Evolutionary conservation across 2,888 invertebrate genomes (phyloP), one percentile per base, ranked within the genome.

Genomic region (Thumatha senex): DNA sequence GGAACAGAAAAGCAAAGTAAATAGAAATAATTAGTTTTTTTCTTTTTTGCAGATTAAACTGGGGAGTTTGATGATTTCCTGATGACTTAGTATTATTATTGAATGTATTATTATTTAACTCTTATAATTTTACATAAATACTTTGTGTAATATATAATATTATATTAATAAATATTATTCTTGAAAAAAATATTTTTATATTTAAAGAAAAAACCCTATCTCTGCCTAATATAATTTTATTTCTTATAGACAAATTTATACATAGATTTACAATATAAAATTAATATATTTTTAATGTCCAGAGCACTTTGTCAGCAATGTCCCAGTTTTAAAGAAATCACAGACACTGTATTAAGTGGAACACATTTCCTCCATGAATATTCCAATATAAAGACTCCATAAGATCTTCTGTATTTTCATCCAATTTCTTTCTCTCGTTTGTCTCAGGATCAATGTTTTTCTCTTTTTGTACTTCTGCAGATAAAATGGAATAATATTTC

Each of bases 331-430:
- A 24, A 64, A 72, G 57, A n/a, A 63, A 68, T 68, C 70, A 74
- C 74, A 84, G 79, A 84, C 80, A 87, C 79, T 86, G 82, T 67
- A 82, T 73, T 82, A 93, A 89, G 75, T 94, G 93, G 83, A 93
- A 94, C 60, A 92, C 80, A 73, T 90, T 89, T 77, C 93, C 94
- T 70, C 94, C 94, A 72, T 95, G 94, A 66, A 93, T 94, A 82
- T 93, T 92, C 85, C 92, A 90, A 78, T 94, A 92, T 70, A 94
- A 86, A 67, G 89, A 89, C 79, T 94, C 94, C 81, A 86, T 64
- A 63, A 83, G 73, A 70, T 89, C 88, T 82, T 90, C 92, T 69
- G 82, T 76, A 63, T 75, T 90, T 84, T 80, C 84, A 78, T 90
- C 90, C 87, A 86, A 67, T 78, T 74, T 80, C 76, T 76, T 64